These are phyloP conservation scores for Leucophenga maculata DNA, from an alignment of 2,888 invertebrate genomes.

Conservation along the genomic window DNA sequence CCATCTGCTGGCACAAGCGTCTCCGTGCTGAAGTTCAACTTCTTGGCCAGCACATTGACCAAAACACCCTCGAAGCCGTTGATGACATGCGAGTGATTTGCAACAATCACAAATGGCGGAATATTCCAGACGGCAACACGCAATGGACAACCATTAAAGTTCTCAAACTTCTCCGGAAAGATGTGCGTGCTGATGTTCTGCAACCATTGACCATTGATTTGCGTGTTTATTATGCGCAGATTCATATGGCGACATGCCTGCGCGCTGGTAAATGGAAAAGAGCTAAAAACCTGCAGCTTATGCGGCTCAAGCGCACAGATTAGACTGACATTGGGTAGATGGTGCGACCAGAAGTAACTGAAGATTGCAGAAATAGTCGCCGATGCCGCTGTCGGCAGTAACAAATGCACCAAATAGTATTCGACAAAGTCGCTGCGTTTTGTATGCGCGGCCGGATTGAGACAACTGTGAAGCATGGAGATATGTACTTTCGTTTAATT, in stretches of 20 bases:
- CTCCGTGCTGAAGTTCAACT: slow-evolving; percentile 48
- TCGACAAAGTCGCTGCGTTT: slow-evolving; percentile 44
- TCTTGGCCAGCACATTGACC: slow-evolving; percentile 42
- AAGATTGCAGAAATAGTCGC: slow-evolving; percentile 31
- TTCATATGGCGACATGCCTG: slow-evolving; percentile 32
- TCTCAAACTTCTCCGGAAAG: slow-evolving; percentile 43
- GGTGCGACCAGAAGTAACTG: slow-evolving; percentile 44
- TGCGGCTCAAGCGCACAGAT: slow-evolving; percentile 30
- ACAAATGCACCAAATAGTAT: slow-evolving; percentile 42
- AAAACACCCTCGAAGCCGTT: slow-evolving; percentile 52
- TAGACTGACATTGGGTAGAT: slow-evolving; percentile 47
- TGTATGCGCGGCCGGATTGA: slow-evolving; percentile 31
- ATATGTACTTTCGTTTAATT: background rate
- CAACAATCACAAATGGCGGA: slow-evolving; percentile 46
- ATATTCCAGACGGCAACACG: slow-evolving; percentile 44
- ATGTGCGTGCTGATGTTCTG: slow-evolving; percentile 30
- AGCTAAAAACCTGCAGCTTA: slow-evolving; percentile 39
- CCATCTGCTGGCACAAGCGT: slow-evolving; percentile 41
- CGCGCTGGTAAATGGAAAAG: slow-evolving; percentile 40
- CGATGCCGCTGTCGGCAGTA: background rate
- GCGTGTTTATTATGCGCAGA: slow-evolving; percentile 34
- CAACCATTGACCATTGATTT: slow-evolving; percentile 32
- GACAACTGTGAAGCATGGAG: slow-evolving; percentile 15
- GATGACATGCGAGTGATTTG: slow-evolving; percentile 26
- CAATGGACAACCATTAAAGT: slow-evolving; percentile 42